These are phyloP conservation scores for Xerus rutilus DNA, from an alignment of 2,797 vertebrate species.

Conservation along the genomic window DNA sequence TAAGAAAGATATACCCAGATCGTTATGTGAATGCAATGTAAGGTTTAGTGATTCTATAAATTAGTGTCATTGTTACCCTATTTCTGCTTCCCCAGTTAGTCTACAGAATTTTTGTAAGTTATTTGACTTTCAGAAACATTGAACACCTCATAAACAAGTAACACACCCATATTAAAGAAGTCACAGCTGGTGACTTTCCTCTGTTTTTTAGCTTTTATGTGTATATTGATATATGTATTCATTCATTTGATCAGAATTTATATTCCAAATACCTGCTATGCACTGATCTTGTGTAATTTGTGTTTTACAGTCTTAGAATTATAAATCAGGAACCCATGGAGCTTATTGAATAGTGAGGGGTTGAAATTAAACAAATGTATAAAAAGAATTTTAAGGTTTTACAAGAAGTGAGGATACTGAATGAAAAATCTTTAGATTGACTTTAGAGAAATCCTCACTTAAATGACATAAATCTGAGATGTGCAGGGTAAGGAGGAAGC, in stretches of 20 bases:
- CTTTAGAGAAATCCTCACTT: not conserved
- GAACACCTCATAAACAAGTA: not conserved
- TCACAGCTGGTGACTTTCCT: not conserved
- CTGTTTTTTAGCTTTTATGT: not conserved
- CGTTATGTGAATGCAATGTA: not conserved
- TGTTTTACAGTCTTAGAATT: not conserved
- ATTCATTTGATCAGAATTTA: not conserved
- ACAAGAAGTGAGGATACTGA: not conserved
- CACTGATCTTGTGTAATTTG: not conserved
- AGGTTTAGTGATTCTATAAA: conserved; percentile 7
- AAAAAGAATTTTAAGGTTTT: not conserved
- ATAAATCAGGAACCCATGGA: not conserved
- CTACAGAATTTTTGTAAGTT: not conserved
- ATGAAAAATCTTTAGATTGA: not conserved
- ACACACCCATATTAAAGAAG: not conserved
- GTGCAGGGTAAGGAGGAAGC: not conserved
- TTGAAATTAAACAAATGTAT: not conserved
- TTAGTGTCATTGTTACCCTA: not conserved
- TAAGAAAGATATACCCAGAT: not conserved
- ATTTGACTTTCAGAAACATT: conserved; percentile 30
- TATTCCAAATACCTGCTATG: not conserved
- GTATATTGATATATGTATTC: not conserved
- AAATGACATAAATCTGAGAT: not conserved
- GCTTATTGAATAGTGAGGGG: not conserved
- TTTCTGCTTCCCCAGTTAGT: not conserved